These are phyloP conservation scores for Marmota flaviventris DNA, from an alignment of 2,113 vertebrate genomes.

Conservation along the genomic window DNA sequence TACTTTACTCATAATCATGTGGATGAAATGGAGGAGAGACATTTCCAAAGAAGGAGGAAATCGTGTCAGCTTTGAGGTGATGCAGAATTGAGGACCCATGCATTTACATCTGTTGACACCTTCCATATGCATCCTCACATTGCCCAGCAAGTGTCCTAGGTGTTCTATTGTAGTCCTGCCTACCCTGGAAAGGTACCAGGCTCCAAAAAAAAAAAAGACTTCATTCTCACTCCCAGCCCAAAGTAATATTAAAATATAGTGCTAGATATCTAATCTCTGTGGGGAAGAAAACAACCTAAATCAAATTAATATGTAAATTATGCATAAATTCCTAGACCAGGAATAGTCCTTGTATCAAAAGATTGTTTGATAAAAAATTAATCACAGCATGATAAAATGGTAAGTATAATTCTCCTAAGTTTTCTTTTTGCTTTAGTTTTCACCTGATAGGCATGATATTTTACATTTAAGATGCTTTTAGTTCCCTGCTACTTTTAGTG, in stretches of 20 bases:
- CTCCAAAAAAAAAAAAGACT: background rate
- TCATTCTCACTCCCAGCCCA: background rate
- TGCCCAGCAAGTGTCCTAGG: background rate
- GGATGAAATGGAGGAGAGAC: background rate
- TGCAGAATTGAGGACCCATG: rapidly evolving
- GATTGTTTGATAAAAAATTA: background rate
- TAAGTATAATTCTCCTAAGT: background rate
- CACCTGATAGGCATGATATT: background rate
- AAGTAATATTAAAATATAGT: background rate
- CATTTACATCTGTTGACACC: background rate
- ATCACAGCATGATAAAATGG: background rate
- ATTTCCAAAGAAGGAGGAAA: background rate
- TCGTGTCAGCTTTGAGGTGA: background rate
- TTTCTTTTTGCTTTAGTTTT: background rate
- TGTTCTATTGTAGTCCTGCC: background rate
- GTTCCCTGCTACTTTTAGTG: background rate
- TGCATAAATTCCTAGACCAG: background rate
- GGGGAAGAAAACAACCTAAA: background rate
- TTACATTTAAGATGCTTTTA: background rate
- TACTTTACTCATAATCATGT: background rate
- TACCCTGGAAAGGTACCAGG: background rate
- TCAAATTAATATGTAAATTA: background rate
- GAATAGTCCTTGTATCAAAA: background rate
- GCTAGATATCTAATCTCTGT: background rate
- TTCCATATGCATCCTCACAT: rapidly evolving